phyloP scores from a whole-genome alignment of 2,888 invertebrate genomes.

The Megaustenia siamemsis region DNA sequence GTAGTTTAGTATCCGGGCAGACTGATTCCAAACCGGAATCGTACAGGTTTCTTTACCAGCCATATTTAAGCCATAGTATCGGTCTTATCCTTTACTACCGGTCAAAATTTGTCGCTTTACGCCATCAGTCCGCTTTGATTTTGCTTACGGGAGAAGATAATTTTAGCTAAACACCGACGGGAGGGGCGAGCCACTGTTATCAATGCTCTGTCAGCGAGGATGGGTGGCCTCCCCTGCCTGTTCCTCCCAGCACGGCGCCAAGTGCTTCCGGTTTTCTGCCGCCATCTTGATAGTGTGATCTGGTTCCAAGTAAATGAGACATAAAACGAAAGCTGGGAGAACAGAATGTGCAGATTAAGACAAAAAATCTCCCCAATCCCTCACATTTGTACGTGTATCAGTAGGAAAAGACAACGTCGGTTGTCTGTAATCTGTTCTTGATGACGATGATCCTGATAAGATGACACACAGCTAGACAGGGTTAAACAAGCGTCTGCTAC shows the following conservation, averaged over 20 bases:
- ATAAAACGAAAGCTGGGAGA: constrained; percentile 27
- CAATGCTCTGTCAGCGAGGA: constrained; percentile 47
- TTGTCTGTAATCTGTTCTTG: constrained; percentile 40
- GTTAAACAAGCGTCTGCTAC: constrained; percentile 46
- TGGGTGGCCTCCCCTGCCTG: constrained; percentile 50
- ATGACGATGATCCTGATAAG: constrained; percentile 41
- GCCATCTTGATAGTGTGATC: constrained; percentile 49
- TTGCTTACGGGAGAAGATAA: constrained; percentile 44
- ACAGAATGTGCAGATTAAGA: not conserved
- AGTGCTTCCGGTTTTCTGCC: constrained; percentile 45
- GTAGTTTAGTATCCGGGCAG: no score
- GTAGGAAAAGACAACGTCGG: constrained; percentile 36
- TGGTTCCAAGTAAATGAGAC: constrained; percentile 12
- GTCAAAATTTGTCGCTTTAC: constrained; percentile 49
- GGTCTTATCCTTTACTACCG: constrained; percentile 18
- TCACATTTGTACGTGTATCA: constrained; percentile 31
- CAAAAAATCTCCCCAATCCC: not conserved
- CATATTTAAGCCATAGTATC: constrained; percentile 25
- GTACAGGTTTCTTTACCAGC: not conserved
- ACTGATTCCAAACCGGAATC: constrained; percentile 6
- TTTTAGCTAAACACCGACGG: constrained; percentile 46
- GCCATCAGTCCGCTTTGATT: constrained; percentile 40
- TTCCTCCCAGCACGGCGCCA: constrained; percentile 50
- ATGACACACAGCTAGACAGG: constrained; percentile 33
- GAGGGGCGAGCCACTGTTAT: constrained; percentile 48